Conservation (phyloP, 2,113 vertebrate species). For the Scolopax mira region DNA sequence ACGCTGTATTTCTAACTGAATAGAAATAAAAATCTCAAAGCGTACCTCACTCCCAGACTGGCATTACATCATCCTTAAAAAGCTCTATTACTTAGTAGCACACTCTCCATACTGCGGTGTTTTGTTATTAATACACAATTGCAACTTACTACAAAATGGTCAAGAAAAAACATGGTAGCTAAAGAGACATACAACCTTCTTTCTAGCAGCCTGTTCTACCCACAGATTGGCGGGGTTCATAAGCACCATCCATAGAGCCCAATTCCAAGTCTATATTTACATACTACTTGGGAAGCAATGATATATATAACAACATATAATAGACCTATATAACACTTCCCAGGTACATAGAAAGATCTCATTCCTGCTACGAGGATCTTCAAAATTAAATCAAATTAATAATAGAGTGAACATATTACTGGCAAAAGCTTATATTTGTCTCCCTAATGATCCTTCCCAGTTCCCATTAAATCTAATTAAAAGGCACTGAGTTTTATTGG, state of each 20-base stretch:
- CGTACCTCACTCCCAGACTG: background rate
- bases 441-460: slow-evolving; percentile 33
- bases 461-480: slow-evolving; percentile 48
- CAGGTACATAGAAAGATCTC: background rate
- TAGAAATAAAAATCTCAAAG: background rate
- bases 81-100: slow-evolving; percentile 1
- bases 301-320: background rate
- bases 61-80: slow-evolving; percentile 20
- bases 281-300: background rate
- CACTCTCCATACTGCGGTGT: background rate
- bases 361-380: background rate
- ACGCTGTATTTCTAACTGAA: slow-evolving; percentile 9
- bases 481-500: slow-evolving; percentile 32
- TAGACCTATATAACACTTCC: background rate
- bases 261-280: background rate
- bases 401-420: background rate
- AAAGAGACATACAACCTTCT: background rate
- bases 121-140: background rate
- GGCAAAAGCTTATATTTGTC: slow-evolving; percentile 41
- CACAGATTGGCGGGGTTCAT: background rate
- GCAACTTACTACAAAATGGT: background rate
- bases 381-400: slow-evolving; percentile 52
- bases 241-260: background rate
- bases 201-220: background rate
- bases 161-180: background rate